Evolutionary conservation across 2,888 invertebrate species (phyloP).

Genomic region (Flabesymbios commensalis): DNA sequence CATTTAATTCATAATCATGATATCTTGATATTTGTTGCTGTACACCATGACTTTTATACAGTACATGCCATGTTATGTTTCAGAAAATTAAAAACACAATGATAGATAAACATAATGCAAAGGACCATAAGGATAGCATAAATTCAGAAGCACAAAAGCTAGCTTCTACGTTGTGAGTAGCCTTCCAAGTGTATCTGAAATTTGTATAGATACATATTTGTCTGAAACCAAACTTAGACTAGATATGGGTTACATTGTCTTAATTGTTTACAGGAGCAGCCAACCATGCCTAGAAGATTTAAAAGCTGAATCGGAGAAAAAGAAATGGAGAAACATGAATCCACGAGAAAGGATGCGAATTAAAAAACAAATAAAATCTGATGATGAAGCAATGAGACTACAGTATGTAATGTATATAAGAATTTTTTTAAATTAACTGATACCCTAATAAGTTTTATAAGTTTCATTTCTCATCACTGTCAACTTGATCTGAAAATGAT

Average conservation of each 20-base stretch:
- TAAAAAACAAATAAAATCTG: slow-evolving; percentile 54
- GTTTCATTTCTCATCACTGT: too few species aligned
- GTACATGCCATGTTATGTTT: too few species aligned
- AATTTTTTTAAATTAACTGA: too few species aligned
- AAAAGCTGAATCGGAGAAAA: slow-evolving; percentile 43
- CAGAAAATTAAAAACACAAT: slow-evolving; percentile 42
- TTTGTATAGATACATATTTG: background rate
- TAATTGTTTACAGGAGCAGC: slow-evolving; percentile 34
- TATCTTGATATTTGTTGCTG: background rate
- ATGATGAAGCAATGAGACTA: slow-evolving; percentile 49
- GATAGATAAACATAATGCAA: slow-evolving; percentile 46
- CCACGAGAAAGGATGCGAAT: slow-evolving; percentile 57
- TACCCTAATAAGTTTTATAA: too few species aligned
- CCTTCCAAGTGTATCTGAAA: background rate
- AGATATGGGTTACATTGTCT: background rate
- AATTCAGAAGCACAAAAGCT: slow-evolving; percentile 47
- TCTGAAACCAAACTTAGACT: background rate
- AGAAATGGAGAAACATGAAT: slow-evolving; percentile 46
- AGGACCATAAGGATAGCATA: slow-evolving; percentile 41
- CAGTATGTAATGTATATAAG: slow-evolving; percentile 44
- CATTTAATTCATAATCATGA: background rate
- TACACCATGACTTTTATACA: background rate
- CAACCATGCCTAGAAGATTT: slow-evolving; percentile 48
- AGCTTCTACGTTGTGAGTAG: slow-evolving; percentile 48
- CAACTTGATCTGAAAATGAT: too few species aligned